phyloP scores from a whole-genome alignment of 2,888 invertebrate species.

The Taenaris catops region DNA sequence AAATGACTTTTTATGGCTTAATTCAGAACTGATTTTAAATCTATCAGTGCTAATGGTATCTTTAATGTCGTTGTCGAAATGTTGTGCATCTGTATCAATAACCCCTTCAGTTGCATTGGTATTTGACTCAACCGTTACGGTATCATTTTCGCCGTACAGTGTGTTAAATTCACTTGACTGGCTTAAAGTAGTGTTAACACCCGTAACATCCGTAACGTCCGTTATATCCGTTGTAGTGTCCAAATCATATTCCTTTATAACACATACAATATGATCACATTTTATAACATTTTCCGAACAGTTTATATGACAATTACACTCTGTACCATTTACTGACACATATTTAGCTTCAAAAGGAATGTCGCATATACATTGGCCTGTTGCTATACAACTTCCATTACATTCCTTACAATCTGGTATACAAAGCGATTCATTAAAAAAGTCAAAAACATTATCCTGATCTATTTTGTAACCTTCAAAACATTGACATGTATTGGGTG shows the following conservation, averaged over 20 bases:
- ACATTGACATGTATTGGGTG: conserved; percentile 44
- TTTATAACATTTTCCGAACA: conserved; percentile 10
- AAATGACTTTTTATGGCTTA: neutral
- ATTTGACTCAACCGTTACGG: neutral
- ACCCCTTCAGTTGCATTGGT: neutral
- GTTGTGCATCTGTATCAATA: neutral
- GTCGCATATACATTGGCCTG: conserved; percentile 50
- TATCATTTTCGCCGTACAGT: neutral
- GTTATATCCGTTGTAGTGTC: conserved; percentile 2
- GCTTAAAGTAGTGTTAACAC: too few species aligned
- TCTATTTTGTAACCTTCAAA: conserved; percentile 28
- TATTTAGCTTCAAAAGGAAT: conserved; percentile 23
- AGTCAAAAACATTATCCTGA: conserved; percentile 5
- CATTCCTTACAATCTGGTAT: conserved; percentile 26
- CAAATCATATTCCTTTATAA: conserved; percentile 1
- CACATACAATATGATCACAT: conserved; percentile 23
- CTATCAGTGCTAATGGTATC: neutral
- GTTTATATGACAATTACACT: conserved; percentile 17
- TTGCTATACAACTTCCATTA: conserved; percentile 26
- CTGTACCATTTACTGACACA: conserved; percentile 10
- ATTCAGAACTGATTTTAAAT: conserved; percentile 3
- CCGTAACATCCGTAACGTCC: neutral
- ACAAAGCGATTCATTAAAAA: conserved; percentile 19
- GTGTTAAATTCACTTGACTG: too few species aligned
- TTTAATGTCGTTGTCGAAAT: neutral